Base-by-base conservation (phyloP, 2,797 vertebrate genomes). In the Sylvilagus floridanus region DNA sequence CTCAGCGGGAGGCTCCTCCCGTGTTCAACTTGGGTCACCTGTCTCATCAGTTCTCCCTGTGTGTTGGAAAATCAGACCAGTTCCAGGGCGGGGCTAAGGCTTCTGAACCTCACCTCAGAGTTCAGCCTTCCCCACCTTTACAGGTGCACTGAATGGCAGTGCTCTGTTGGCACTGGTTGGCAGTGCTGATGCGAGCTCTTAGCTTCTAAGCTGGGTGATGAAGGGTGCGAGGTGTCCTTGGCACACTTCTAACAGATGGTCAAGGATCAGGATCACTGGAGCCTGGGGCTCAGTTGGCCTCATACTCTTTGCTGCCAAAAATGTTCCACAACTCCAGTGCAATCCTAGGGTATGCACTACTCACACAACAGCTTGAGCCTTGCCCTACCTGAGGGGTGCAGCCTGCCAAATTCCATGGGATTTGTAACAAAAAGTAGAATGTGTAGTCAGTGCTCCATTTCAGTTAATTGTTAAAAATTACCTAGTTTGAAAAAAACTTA, bases 21-120 rank as follows among this genome's bases (percentile, higher is more conserved):
- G 0, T 3, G 4, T 37, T 42, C 7, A 0, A 0, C 1, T 28
- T 69, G 11, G 1, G 0, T 32, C 37, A 24, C 14, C 0, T 4
- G 0, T 14, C 37, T 35, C 5, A 21, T 85, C 81, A 2, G 28
- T 35, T 75, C 81, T 66, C 37, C 5, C 8, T n/a, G 0, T 79
- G 93, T 50, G 2, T 86, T 77, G 84, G 50, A 57, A 91, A 85
- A n/a, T 96, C 97, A 91, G 90, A 94, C 96, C 97, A 96, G 89
- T 97, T 97, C 94, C 78, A 91, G 95, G 84, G n/a, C 52, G 35
- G 52, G 42, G 30, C 16, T 4, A 73, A 90, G 90, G 26, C 89
- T 14, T 0, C 0, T 21, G 10, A 65, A 2, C 63, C 57, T 72
- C 62, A 9, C 78, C 19, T 4, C 54, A 17, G 30, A 1, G 11